Conservation (phyloP, 2,113 vertebrate species). For the Pterocles gutturalis region DNA sequence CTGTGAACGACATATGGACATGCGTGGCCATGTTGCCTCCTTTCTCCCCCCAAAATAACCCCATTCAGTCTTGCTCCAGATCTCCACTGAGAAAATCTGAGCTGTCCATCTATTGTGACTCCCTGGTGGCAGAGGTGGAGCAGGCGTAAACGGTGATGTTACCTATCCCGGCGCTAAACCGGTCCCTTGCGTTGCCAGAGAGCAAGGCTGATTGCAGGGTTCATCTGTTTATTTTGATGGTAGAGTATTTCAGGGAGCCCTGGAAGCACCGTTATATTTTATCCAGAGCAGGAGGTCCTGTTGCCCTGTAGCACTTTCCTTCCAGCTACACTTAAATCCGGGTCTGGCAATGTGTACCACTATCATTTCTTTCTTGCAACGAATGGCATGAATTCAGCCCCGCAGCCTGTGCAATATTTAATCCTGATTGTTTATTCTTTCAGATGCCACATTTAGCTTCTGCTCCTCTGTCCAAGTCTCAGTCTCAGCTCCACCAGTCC, state of each 20-base stretch:
- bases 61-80: background rate
- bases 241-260: background rate
- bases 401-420: background rate
- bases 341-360: background rate
- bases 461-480: background rate
- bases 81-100: background rate
- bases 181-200: background rate
- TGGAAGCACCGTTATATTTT: background rate
- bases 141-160: background rate
- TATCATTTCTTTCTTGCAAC: background rate
- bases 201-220: background rate
- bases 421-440: background rate
- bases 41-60: background rate
- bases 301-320: background rate
- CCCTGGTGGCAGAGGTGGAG: background rate
- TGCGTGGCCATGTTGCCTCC: background rate
- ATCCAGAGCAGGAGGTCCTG: background rate
- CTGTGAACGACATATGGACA: background rate
- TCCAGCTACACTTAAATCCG: background rate
- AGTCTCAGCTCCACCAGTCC: background rate
- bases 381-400: background rate
- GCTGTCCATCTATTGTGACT: background rate
- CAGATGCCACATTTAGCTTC: background rate
- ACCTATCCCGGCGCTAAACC: background rate
- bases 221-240: background rate